Evolutionary conservation across 2,888 invertebrate genomes (phyloP).

Genomic region (Microctonus aethiopoides): DNA sequence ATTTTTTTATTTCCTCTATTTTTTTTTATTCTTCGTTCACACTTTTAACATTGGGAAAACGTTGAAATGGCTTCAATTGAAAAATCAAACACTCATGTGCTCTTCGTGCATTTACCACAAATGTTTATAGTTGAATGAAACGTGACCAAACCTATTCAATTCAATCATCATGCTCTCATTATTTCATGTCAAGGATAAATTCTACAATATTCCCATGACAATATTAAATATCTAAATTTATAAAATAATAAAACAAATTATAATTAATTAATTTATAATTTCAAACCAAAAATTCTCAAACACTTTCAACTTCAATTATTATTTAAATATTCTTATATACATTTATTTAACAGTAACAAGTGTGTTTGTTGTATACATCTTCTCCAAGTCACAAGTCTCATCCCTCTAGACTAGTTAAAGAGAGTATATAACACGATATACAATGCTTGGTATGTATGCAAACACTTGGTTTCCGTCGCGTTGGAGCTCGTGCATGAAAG

Average conservation of each 20-base stretch:
- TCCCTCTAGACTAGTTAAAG: background rate
- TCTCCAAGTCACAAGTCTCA: background rate
- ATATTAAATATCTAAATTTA: background rate
- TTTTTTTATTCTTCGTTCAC: conserved; percentile 4
- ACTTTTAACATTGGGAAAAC: conserved; percentile 25
- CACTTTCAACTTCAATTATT: too few species aligned
- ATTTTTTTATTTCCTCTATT: conserved; percentile 7
- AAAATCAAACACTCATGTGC: conserved; percentile 40
- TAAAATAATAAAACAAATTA: background rate
- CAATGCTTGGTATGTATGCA: background rate
- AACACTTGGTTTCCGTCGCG: conserved; percentile 12
- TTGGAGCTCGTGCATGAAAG: conserved; percentile 7
- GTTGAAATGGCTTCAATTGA: conserved; percentile 40
- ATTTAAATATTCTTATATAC: too few species aligned
- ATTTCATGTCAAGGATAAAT: conserved; percentile 1
- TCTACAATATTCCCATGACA: background rate
- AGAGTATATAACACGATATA: background rate
- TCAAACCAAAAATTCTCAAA: background rate
- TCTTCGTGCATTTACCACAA: conserved; percentile 15
- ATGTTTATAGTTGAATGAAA: conserved; percentile 42
- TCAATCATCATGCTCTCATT: background rate
- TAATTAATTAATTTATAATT: background rate
- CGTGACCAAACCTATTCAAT: conserved; percentile 37
- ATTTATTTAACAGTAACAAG: background rate
- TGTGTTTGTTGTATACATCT: background rate